Base-by-base conservation (phyloP, 37 sponge, comb jelly and placozoan genomes). In the Lycopodina hypogea region DNA sequence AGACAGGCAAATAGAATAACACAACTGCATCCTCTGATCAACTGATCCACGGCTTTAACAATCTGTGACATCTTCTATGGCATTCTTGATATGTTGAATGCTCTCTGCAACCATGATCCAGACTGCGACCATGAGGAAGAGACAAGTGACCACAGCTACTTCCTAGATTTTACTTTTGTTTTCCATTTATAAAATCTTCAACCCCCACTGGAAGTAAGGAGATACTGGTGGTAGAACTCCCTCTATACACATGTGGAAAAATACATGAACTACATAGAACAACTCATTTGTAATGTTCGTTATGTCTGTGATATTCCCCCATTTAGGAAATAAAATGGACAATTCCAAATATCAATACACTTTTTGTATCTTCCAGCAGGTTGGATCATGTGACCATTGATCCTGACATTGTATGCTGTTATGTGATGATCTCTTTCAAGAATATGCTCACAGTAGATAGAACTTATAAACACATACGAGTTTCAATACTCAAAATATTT, bases 251-350 rank as follows among this genome's bases (percentile, higher is more conserved):
- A 94, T 94, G 67, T 77, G 78, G 34, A 60, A 74, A 39, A 94
- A 90, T 2, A 88, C 91, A 55, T 87, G 59, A 0, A 87, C 57
- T 1, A 85, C 65, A 71, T 87, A 90, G 28, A 94, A 59, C 23
- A 94, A 68, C 45, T 94, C 94, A 41, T 90, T 84, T 19, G 79
- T 83, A 23, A 90, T 87, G 55, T 94, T 87, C 21, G 90, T 81
- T 53, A 90, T 90, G 64, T 90, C 89, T 0, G 91, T 90, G 81
- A 94, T 83, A 34, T 90, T 2, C 84, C 88, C 0, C 88, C 91
- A 33, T 90, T 75, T 45, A 90, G 90, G 48, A 81, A 90, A 22
- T 87, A 78, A 34, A 94, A 78, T 0, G 94, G 84, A 0, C 88
- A 65, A 19, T 87, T 82, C 94, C 94, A 94, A 18, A 94, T 59